Base-by-base conservation (phyloP, 1,140 invertebrate species). In the Steinernema feltiae region DNA sequence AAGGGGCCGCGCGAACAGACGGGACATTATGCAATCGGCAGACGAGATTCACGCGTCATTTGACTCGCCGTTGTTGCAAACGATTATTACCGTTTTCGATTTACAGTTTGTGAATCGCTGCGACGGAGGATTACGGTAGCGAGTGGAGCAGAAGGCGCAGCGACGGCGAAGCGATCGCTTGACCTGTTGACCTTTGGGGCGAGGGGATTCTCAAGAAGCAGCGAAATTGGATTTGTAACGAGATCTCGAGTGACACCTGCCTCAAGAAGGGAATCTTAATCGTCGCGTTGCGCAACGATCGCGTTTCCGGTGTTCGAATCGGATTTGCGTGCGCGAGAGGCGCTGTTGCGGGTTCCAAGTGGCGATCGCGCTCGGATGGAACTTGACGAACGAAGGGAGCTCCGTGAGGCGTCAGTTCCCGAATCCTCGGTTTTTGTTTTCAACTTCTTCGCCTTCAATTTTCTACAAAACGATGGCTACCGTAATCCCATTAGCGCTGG, bases 201-300 rank as follows among this genome's bases (percentile, higher is more conserved):
- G 24, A 63, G 53, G 24, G 53, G 53, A 63, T 63, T 15, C 53
- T 63, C 53, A 63, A 63, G 53, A 15, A 63, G 53, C 12, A 27
- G 15, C 53, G 53, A 63, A 63, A 63, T 63, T 17, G 24, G 53
- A 63, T 63, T 63, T 63, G 53, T 63, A 63, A 63, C 53, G 53
- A 63, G 53, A 63, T 63, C 53, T 63, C 53, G 53, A 63, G 53
- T 63, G 53, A 63, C 53, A 63, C 53, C 53, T 63, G 53, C 53
- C 53, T 21, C 15, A 21, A 3, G 18, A 41, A 41, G 35, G 53
- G 24, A 63, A 63, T 63, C 53, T 63, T 63, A 63, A 63, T 63
- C 53, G 53, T 27, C 24, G 53, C 24, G 53, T 63, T 63, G 53
- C 53, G 53, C 53, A 63, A 63, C 53, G 7, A 63, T 7, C 53